Evolutionary conservation across 1,140 invertebrate species (phyloP).

Genomic region (Mercenaria mercenaria): DNA sequence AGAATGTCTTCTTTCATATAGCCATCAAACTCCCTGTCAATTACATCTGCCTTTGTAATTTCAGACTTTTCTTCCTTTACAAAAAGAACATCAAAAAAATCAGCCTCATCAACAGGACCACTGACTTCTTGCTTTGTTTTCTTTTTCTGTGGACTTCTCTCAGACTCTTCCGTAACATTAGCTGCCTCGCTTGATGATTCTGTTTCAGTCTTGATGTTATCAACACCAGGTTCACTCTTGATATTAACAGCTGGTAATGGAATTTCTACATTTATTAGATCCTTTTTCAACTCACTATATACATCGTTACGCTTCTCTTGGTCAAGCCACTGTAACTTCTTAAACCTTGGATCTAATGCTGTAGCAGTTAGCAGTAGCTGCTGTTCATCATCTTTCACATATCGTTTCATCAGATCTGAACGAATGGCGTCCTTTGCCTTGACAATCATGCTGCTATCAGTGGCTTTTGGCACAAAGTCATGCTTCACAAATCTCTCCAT

Average conservation of each 20-base stretch:
- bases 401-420: neutral
- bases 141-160: neutral
- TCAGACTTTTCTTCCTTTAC: neutral
- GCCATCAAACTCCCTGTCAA: constrained; percentile 2
- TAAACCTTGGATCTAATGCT: constrained; percentile 26
- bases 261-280: neutral
- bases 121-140: neutral
- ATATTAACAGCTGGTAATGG: no score
- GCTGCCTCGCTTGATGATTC: neutral
- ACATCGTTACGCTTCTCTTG: neutral
- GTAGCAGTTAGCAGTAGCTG: neutral
- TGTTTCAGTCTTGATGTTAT: neutral
- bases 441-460: constrained; percentile 18
- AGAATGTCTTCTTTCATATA: constrained; percentile 22
- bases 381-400: constrained; percentile 22
- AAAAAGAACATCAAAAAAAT: constrained; percentile 28
- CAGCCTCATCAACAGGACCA: neutral
- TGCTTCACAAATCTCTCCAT: neutral
- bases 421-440: constrained; percentile 13
- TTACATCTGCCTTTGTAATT: neutral
- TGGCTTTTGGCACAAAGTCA: constrained; percentile 6
- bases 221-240: no score
- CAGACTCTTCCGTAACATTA: no score
- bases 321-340: constrained; percentile 1
- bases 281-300: neutral